Evolutionary conservation across 1,140 invertebrate species (phyloP), one percentile per base, ranked within the genome.

Genomic region (Ceratina calcarata): DNA sequence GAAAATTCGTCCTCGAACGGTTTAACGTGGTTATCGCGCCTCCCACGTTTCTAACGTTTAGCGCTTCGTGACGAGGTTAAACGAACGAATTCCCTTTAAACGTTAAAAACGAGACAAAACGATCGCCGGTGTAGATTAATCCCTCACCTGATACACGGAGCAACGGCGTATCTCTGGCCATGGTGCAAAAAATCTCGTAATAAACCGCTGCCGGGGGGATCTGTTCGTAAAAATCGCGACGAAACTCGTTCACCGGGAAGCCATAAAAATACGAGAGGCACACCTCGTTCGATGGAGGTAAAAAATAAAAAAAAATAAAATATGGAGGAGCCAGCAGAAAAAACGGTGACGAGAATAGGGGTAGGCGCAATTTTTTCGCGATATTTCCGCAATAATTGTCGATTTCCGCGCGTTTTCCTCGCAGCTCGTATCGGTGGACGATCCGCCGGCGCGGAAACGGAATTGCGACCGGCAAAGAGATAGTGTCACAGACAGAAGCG

Each of bases 401-500:
- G 80, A 53, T 22, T 37, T 49, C 27, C 62, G 68, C 68, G 51
- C 53, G 51, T 32, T 6, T 15, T 18, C 15, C 53, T 4, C 20
- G 15, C 45, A 13, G 24, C 7, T 45, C 60, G 45, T 74, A 79
- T 73, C 69, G 70, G 27, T 32, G 27, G 20, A 27, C 37, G 37
- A 16, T 10, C 12, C 53, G 22, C 61, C 71, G 16, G 69, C 22
- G 37, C 7, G 75, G 78, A 62, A 82, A 75, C 78, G 69, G 68
- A 74, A 64, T 65, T 55, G 78, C 78, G 68, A 84, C 78, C 68
- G 64, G 53, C 67, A 58, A 79, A 71, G 83, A 87, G 91, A 92
- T 91, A 92, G 87, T 89, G 90, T 90, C 90, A 90, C 78, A 67
- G 68, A 86, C 83, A 87, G 83, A 78, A 84, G 60, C 80, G 78